Percentiles rank a stretch among this genome's conserved stretches.
phyloP scores from a whole-genome alignment of 2,888 invertebrate genomes.

The Nemapogon koenigi region DNA sequence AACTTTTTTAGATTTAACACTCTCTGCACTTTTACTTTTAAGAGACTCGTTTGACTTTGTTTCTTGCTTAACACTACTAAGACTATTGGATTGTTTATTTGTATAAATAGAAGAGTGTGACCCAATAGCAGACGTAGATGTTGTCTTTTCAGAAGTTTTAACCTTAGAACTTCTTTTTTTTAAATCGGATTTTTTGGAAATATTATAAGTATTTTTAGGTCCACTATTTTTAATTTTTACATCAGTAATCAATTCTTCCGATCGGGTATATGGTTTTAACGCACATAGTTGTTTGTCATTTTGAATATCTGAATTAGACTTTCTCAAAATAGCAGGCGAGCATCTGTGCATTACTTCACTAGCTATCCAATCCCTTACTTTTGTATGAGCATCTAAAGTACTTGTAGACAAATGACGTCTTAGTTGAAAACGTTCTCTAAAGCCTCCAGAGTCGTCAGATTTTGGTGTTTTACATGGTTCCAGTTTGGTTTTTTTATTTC shows the following conservation, averaged over 20 bases:
- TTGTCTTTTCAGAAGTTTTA: slow-evolving; percentile 52
- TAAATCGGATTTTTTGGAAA: slow-evolving; percentile 25
- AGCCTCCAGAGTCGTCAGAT: slow-evolving; percentile 61
- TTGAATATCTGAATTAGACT: slow-evolving; percentile 45
- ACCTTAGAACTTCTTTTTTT: slow-evolving; percentile 28
- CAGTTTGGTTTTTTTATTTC: slow-evolving; percentile 54
- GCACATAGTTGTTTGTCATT: slow-evolving; percentile 31
- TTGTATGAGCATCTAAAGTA: slow-evolving; percentile 85
- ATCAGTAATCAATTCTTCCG: slow-evolving; percentile 51
- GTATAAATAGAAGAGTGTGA: slow-evolving; percentile 46
- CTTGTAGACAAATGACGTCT: slow-evolving; percentile 78
- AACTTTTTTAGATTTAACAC: slow-evolving; percentile 68
- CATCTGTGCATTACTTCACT: slow-evolving; percentile 78
- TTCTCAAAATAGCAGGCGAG: slow-evolving; percentile 70
- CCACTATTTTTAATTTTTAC: slow-evolving; percentile 24
- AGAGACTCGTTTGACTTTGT: slow-evolving; percentile 51
- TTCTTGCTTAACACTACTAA: slow-evolving; percentile 27
- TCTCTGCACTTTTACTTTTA: slow-evolving; percentile 46
- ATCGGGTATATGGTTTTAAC: slow-evolving; percentile 45
- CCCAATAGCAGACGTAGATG: slow-evolving; percentile 50
- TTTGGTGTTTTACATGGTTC: slow-evolving; percentile 63
- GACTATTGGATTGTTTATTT: slow-evolving; percentile 31
- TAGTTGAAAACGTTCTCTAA: slow-evolving; percentile 68
- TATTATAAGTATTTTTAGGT: background rate
- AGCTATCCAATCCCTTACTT: slow-evolving; percentile 87